Evolutionary conservation across 2,797 vertebrate genomes (phyloP), one percentile per base, ranked within the genome.

Genomic region (Periophthalmus magnuspinnatus): DNA sequence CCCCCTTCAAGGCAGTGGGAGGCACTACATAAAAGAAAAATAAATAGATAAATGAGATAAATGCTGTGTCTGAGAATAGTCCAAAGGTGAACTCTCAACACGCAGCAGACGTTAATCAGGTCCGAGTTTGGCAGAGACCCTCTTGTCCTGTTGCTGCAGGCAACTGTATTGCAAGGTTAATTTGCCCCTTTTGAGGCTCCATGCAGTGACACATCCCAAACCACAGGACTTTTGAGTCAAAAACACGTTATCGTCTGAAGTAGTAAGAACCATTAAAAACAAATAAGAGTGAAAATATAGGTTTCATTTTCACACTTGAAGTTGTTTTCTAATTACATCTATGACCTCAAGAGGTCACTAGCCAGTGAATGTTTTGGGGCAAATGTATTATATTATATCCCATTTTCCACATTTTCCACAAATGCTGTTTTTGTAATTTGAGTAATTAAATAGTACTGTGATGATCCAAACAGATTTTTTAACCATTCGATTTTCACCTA

Each of bases 51-150:
- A 41, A 45, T 52, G 69, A 68, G 76, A 71, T 81, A 66, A 84
- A 81, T 88, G 83, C 50, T 89, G 81, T 82, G 87, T 84, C 80
- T 84, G 90, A 87, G 76, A 65, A 71, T 75, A 72, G 85, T 71
- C 71, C 41, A 45, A 69, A 70, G 59, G 60, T 78, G 69, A 71
- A 71, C 11, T 41, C 38, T 41, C 11, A 14, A 45, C 10, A 14
- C 56, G 76, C 77, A 63, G 75, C 78, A 67, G 41, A 69, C 68
- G 69, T 19, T 70, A 11, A 28, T 67, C 52, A 60, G 45, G 57
- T 68, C 57, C 34, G 58, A 54, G 78, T 61, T 65, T 59, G 60
- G 38, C 74, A 81, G 81, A 85, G 81, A 82, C 79, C 83, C 79
- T 81, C 77, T 82, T 81, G 80, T 45, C 41, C 41, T 82, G 33